Base-by-base conservation (phyloP, 2,797 vertebrate species). In the Pelochelys cantorii region DNA sequence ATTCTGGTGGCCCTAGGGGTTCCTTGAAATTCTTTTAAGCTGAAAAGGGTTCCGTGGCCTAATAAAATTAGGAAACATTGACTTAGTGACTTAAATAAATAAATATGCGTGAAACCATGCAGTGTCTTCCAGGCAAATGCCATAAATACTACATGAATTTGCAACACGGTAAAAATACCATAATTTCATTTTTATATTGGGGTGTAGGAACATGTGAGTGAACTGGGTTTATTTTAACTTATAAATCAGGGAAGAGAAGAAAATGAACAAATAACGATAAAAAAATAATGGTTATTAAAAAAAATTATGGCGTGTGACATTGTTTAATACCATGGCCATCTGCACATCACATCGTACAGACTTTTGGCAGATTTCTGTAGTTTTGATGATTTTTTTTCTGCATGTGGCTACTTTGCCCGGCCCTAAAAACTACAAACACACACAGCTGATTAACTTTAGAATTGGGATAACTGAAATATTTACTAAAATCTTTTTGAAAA, bases 261-360 rank as follows among this genome's bases (percentile, higher is more conserved):
- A 92, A 95, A 90, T 59, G 52, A 22, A 88, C 78, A 90, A 90
- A 89, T 77, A 94, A 86, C 82, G 8, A 55, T 11, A 54, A 15
- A 3, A 84, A 85, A 48, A 81, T 89, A 89, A 95, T 82, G 55
- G 23, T 93, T 88, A 94, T 97, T 95, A 97, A 96, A 95, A 96
- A 95, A 93, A 88, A 65, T 34, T 90, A 95, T 90, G 37, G 14
- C 13, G 22, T 84, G 2, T 90, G 57, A 89, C 65, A 91, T 27
- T 53, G 25, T 3, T 95, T 95, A 94, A 90, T 92, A 90, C 2
- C 86, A 55, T 75, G 81, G 59, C 82, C 92, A 84, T 95, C 90
- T 93, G 93, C 86, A 60, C 57, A 85, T 86, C 60, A 83, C n/a
- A 88, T 18, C 9, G 22, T 81, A 79, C 23, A 81, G 20, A 48